Base-by-base conservation (phyloP, 2,797 vertebrate species). In the Scolopax bukidnonensis region DNA sequence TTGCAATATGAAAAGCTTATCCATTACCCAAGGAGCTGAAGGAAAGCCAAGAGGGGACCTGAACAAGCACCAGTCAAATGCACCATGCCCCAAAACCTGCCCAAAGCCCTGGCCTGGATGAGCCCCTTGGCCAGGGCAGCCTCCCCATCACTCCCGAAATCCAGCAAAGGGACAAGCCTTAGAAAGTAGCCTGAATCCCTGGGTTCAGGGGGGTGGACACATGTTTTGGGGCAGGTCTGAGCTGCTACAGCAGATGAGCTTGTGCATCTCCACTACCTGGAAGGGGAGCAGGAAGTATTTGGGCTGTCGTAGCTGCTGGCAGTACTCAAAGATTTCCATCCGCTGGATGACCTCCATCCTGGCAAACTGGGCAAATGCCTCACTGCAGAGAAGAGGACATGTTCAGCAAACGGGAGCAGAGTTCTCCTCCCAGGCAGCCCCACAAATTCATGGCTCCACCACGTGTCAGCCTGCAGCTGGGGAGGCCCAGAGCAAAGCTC, bases 281-380 rank as follows among this genome's bases (percentile, higher is more conserved):
- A 99, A 99, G 40, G 98, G 97, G 18, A 98, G 98, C 73, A 99
- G 96, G 93, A 97, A 98, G 90, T 97, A 97, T 48, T 74, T 38
- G 17, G 98, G 97, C 51, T 93, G 97, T n/a, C 96, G 97, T 32
- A 99, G 98, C 87, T 96, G 98, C 97, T 98, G 98, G 92, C 98
- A 98, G 92, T 99, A 99, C 87, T 99, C 99, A 1, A 98, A 98
- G 94, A 99, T 90, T 94, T 99, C 99, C 4, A 98, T 99, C 97
- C 98, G 97, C 94, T 98, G 99, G 97, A 99, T 99, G 61, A 97
- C 98, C 65, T 98, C 96, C 1, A 97, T 98, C 38, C 96, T 98
- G 90, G 98, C 98, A 92, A 99, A 99, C 91, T 95, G 93, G 85
- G 93, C 16, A 47, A 99, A 99, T 0, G 94, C 69, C 84, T 98